Evolutionary conservation across 2,797 vertebrate species (phyloP), one percentile per base, ranked within the genome.

Genomic region (Clarias pachynema): DNA sequence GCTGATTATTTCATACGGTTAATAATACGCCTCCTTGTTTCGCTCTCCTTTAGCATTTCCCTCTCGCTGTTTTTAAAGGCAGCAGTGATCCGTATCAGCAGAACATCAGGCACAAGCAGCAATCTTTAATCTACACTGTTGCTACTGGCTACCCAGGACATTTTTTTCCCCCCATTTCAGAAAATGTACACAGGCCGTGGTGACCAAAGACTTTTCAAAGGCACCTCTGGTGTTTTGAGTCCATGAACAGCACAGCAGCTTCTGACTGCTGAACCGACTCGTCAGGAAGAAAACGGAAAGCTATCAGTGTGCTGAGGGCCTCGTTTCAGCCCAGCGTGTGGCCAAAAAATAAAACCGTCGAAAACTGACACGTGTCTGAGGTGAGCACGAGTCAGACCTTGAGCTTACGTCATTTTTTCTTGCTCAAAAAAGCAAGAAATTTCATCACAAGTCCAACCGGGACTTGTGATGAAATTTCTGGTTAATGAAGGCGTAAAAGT

Each of bases 21-120:
- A 49, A 49, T 49, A 49, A 12, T 49, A 49, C 44, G 22, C 20
- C 14, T 4, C 22, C 44, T 49, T 49, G 5, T 75, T 29, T 31
- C 1, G 8, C 31, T 5, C 53, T 75, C 26, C 18, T 75, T 75
- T 31, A 57, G 18, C 10, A 12, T 56, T 29, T 9, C 22, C 49
- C 49, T 18, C 72, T 53, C 8, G 72, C 44, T 74, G n/a, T 16
- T 53, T 31, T 15, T 72, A 44, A 72, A 72, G 24, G 37, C 37
- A 72, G 24, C 40, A n/a, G 69, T n/a, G 40, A 72, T 73, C 70
- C 70, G 16, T 26, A 53, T 14, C 70, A 73, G 70, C 70, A 57
- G 49, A 4, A 29, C 49, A 20, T 73, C 70, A 73, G n/a, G 44
- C 24, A 26, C 44, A 3, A 26, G 26, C 37, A 49, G 40, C 37